Base-by-base conservation (phyloP, 1,140 invertebrate genomes). In the Wiebesia pumilae region DNA sequence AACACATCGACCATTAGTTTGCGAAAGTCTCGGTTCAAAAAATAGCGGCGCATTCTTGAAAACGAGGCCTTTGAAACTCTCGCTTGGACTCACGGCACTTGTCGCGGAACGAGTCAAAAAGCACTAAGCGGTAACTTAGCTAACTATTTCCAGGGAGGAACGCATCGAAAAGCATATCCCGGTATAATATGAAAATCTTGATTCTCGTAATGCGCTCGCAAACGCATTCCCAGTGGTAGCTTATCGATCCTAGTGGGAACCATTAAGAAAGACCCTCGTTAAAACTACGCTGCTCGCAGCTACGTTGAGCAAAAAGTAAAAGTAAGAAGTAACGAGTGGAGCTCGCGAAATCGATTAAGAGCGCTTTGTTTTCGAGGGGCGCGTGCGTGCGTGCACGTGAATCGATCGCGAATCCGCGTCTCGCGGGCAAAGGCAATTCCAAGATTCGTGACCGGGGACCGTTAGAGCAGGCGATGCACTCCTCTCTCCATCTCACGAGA, bases 361-460 rank as follows among this genome's bases (percentile, higher is more conserved):
- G 38, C 10, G 71, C 71, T 75, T 75, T 43, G 71, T 43, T 40
- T 43, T 43, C 16, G 43, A 14, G 27, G 24, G 75, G 75, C 75
- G 40, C 65, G 81, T 38, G 81, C 69, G 69, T 73, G 81, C 67
- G 43, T 16, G 43, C 47, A 10, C 21, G 30, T 16, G 38, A 30
- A 81, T 81, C 65, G 80, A 81, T 81, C 62, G 27, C 62, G 80
- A 80, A 80, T 65, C 21, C 33, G 77, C 47, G n/a, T 79, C 77
- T n/a, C 38, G 38, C 38, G 73, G 21, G 73, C 33, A 38, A 47
- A 33, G n/a, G 16, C 14, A 79, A 79, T 79, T 33, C 54, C n/a
- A 51, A 35, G 30, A 19, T 81, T 81, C 85, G 79, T 86, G 85
- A 86, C 51, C 54, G 27, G 24, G 27, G 78, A 81, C 65, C 79